Base-by-base conservation (phyloP, 2,888 invertebrate genomes). In the Pristionchus exspectatus region DNA sequence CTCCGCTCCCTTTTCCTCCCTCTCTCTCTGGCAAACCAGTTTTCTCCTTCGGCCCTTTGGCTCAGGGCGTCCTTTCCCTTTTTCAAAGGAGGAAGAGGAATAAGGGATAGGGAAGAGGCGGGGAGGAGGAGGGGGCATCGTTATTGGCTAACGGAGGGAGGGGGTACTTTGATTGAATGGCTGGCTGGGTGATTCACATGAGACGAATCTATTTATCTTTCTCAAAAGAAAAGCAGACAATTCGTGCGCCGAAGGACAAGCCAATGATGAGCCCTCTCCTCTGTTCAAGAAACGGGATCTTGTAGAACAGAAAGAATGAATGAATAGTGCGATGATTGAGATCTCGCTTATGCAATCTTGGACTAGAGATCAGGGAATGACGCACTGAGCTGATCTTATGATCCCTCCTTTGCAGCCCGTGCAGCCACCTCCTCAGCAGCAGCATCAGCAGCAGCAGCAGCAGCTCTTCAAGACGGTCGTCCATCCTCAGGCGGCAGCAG, bases 331-430 rank as follows among this genome's bases (percentile, higher is more conserved):
- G 16, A 50, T 83, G 69, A 77, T 90, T 69, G 77, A 85, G 77
- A 88, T 90, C 90, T 72, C 85, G 74, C 72, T 72, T 87, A 21
- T 27, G 69, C 50, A 69, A 69, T 69, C 38, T 16, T 4, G 87
- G 9, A 38, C 2, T 16, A 69, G 16, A 56, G 63, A 63, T 44
- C 69, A 50, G 4, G 44, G 44, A 9, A 44, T 50, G 24, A 12
- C 14, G 21, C 38, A 50, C 38, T n/a, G 21, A 38, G 38, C 33
- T 66, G 18, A 69, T 12, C 24, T 24, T 44, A 44, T 21, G 18
- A 59, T 59, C 59, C 59, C 59, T 5, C 14, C 38, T 56, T 30
- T 84, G 56, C 56, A 54, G 54, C 84, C 84, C 3, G 63, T 66
- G 59, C 86, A 86, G 27, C 86, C 33, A 27, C 63, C 38, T 5